Conservation (phyloP, 2,797 vertebrate species). For the Oophaga sylvatica region DNA sequence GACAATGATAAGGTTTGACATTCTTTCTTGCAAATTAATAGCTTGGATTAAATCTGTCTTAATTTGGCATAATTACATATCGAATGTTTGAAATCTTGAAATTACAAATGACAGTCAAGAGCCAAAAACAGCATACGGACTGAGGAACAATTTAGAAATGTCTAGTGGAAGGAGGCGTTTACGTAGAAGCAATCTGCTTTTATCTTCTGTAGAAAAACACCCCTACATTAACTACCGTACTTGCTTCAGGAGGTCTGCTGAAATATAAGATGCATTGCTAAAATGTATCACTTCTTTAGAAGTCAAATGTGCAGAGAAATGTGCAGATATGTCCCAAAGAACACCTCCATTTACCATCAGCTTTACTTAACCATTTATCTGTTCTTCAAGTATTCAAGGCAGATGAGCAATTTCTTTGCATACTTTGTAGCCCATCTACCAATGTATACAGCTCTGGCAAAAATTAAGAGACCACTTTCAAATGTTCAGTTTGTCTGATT, state of each 20-base stretch:
- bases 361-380: not conserved
- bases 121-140: conserved; percentile 38
- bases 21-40: conserved; percentile 4
- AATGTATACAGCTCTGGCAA: not conserved
- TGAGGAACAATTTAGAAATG: not conserved
- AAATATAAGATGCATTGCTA: not conserved
- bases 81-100: conserved; percentile 30
- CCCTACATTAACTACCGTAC: not conserved
- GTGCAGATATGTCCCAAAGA: not conserved
- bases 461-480: too few species aligned
- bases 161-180: not conserved
- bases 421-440: not conserved
- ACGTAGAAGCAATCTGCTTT: conserved; percentile 12
- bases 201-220: not conserved
- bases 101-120: conserved; percentile 11
- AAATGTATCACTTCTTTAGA: not conserved
- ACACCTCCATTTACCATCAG: not conserved
- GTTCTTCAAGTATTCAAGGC: not conserved
- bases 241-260: not conserved
- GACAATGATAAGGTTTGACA: conserved; percentile 8
- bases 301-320: not conserved
- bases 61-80: conserved; percentile 26
- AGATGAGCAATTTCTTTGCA: not conserved
- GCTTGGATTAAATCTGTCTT: conserved; percentile 12
- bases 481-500: too few species aligned